Evolutionary conservation across 2,888 invertebrate species (phyloP).

Genomic region (Tetranychus truncatus): DNA sequence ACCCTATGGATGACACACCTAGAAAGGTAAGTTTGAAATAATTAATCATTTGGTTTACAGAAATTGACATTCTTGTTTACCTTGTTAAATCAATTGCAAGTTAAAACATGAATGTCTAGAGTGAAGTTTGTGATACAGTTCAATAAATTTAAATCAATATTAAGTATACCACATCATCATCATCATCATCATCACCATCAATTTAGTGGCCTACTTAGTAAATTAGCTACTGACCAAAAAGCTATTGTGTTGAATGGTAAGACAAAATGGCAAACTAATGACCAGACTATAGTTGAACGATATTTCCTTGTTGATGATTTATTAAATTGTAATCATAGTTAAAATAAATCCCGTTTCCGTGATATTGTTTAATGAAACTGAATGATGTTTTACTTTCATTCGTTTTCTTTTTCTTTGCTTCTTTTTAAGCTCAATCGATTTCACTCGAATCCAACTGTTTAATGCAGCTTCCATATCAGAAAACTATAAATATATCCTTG

Average conservation of each 20-base stretch:
- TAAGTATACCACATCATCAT: background rate
- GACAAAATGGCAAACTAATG: background rate
- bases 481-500: no score
- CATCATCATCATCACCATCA: background rate
- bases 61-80: background rate
- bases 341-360: background rate
- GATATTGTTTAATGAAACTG: background rate
- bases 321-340: constrained; percentile 5
- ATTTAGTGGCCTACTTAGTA: background rate
- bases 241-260: background rate
- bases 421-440: no score
- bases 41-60: background rate
- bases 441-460: no score
- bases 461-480: no score
- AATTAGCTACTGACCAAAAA: background rate
- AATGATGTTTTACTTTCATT: no score
- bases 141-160: background rate
- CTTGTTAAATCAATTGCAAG: background rate
- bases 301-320: background rate
- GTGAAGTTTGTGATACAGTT: background rate
- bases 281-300: background rate
- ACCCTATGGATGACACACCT: constrained; percentile 23
- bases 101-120: no score
- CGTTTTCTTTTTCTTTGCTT: no score
- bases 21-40: constrained; percentile 15